A percentile compares a stretch with the other conserved stretches of the same genome.
phyloP scores from a whole-genome alignment of 2,888 invertebrate genomes.

The Hyppa rectilinea region DNA sequence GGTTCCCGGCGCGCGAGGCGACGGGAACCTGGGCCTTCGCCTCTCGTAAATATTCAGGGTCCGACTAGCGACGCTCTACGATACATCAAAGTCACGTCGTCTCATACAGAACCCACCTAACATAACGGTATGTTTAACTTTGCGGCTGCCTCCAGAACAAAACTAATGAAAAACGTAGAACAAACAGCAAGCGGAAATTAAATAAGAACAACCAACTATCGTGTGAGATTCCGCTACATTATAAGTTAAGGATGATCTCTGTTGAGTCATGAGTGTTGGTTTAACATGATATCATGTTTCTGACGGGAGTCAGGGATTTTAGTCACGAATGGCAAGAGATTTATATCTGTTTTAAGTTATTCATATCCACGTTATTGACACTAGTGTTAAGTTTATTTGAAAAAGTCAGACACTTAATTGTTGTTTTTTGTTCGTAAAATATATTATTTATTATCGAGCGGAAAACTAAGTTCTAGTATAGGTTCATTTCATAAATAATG shows the following conservation, averaged over 20 bases:
- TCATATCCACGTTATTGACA: slow-evolving; percentile 12
- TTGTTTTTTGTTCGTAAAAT: too few species aligned
- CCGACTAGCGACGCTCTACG: slow-evolving; percentile 78
- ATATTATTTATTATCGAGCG: too few species aligned
- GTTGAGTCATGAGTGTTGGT: slow-evolving; percentile 20
- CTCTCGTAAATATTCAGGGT: slow-evolving; percentile 87
- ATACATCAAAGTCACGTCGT: slow-evolving; percentile 84
- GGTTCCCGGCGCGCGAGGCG: slow-evolving; percentile 68
- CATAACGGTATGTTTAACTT: slow-evolving; percentile 70
- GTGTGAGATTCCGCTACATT: slow-evolving; percentile 48
- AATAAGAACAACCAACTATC: slow-evolving; percentile 68
- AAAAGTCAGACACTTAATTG: too few species aligned
- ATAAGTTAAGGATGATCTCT: slow-evolving; percentile 36
- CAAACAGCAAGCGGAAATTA: slow-evolving; percentile 77
- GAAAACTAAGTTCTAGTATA: too few species aligned
- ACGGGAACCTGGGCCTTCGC: slow-evolving; percentile 67
- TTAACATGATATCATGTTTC: slow-evolving; percentile 26
- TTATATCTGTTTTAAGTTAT: slow-evolving; percentile 22
- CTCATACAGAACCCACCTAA: slow-evolving; percentile 70
- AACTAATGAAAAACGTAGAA: slow-evolving; percentile 72
- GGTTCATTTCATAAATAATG: too few species aligned
- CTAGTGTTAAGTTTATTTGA: neutral
- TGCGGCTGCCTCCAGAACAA: slow-evolving; percentile 48
- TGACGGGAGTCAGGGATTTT: slow-evolving; percentile 14
- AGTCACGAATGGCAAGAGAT: slow-evolving; percentile 17